Evolutionary conservation across 2,113 vertebrate species (phyloP).

Genomic region (Pedionomus torquatus): DNA sequence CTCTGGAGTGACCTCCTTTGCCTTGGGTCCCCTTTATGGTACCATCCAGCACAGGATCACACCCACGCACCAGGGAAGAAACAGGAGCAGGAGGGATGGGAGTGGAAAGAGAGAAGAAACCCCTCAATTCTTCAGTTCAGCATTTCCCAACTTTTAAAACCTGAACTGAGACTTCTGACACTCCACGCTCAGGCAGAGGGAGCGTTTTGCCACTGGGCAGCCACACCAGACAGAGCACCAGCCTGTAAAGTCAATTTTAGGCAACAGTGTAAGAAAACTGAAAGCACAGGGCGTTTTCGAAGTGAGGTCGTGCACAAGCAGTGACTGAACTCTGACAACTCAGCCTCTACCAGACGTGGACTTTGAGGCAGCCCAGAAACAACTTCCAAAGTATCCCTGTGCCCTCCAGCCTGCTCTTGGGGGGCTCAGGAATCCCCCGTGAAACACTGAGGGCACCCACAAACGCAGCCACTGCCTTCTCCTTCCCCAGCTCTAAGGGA

Average conservation of each 20-base stretch:
- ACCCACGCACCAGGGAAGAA: not conserved
- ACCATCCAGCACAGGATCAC: accelerated
- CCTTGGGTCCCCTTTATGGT: not conserved
- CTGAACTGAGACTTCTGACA: not conserved
- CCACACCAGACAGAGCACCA: not conserved
- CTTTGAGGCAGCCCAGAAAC: not conserved
- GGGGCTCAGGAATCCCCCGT: not conserved
- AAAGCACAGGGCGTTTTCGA: not conserved
- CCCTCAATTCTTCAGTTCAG: not conserved
- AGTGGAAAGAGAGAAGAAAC: no score
- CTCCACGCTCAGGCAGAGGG: not conserved
- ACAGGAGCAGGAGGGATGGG: not conserved
- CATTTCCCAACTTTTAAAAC: not conserved
- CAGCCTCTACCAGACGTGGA: accelerated
- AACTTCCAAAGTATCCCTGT: not conserved
- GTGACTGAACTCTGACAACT: not conserved
- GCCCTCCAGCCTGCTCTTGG: not conserved
- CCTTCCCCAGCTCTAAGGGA: not conserved
- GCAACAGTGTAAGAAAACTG: not conserved
- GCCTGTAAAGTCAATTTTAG: not conserved
- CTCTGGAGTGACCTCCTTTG: not conserved
- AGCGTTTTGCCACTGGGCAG: not conserved
- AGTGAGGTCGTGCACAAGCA: not conserved
- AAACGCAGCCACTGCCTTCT: not conserved
- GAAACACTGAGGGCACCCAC: accelerated